A percentile compares a stretch with the other conserved stretches of the same genome.
Conservation (phyloP, 2,797 vertebrate genomes). For the Argya squamiceps region DNA sequence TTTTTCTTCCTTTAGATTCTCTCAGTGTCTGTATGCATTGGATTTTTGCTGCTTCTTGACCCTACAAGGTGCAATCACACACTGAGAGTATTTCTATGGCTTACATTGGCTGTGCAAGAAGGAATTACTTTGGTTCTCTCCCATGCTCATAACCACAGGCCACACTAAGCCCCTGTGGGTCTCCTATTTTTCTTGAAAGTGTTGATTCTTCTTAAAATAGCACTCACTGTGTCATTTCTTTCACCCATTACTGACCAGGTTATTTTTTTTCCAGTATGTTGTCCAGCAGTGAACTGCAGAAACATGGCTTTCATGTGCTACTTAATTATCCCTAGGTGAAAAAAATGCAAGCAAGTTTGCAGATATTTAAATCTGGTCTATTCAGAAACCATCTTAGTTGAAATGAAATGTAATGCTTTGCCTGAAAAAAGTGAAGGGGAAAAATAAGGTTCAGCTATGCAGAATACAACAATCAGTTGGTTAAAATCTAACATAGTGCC, state of each 20-base stretch:
- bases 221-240: not conserved
- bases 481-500: constrained; percentile 38
- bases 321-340: constrained; percentile 38
- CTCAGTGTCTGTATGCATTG: not conserved
- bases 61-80: not conserved
- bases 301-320: constrained; percentile 23
- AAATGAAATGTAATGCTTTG: constrained; percentile 51
- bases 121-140: not conserved
- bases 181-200: not conserved
- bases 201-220: constrained; percentile 40
- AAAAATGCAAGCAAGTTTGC: constrained; percentile 33
- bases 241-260: constrained; percentile 7
- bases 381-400: constrained; percentile 41
- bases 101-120: not conserved
- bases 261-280: constrained; percentile 40
- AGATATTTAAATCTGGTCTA: constrained; percentile 21
- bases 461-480: constrained; percentile 28
- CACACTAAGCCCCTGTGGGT: not conserved
- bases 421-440: constrained; percentile 20
- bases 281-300: constrained; percentile 50
- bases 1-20: not conserved
- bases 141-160: not conserved
- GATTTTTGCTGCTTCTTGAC: not conserved
- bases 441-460: constrained; percentile 54
- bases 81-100: not conserved